Evolutionary conservation across 2,797 vertebrate species (phyloP).

Genomic region (Melanogrammus aeglefinus): DNA sequence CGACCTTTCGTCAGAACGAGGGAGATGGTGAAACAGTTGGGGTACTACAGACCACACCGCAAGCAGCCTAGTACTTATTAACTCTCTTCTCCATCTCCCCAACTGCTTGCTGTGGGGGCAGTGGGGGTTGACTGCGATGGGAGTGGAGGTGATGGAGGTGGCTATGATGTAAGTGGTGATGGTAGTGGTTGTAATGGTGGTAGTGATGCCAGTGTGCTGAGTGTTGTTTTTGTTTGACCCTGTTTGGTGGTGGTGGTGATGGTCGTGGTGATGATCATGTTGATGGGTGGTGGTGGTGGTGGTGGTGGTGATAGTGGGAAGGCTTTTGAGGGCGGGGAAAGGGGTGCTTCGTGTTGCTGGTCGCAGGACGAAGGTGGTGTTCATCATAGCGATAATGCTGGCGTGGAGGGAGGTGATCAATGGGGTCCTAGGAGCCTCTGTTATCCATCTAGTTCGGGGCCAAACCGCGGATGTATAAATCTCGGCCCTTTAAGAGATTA

Average conservation of each 20-base stretch:
- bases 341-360: too few species aligned
- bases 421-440: conserved; percentile 31
- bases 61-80: neutral
- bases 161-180: neutral
- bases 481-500: conserved; percentile 54
- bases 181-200: neutral
- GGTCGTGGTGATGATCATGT: too few species aligned
- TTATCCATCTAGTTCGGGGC: conserved; percentile 34
- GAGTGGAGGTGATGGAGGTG: neutral
- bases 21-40: neutral
- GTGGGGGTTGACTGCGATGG: neutral
- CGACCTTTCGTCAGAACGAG: neutral
- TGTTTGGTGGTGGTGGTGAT: too few species aligned
- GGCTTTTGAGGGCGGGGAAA: too few species aligned
- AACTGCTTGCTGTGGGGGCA: neutral
- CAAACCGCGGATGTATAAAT: conserved; percentile 46
- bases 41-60: neutral
- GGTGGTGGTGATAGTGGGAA: too few species aligned
- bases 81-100: neutral
- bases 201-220: neutral
- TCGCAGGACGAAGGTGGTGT: neutral
- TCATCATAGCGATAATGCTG: neutral
- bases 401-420: conserved; percentile 23
- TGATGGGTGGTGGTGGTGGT: too few species aligned
- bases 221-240: too few species aligned